A percentile compares a stretch with the other conserved stretches of the same genome.
Evolutionary conservation across 64 coral and sea anemone species (phyloP).

Genomic region (Acropora tenuis): DNA sequence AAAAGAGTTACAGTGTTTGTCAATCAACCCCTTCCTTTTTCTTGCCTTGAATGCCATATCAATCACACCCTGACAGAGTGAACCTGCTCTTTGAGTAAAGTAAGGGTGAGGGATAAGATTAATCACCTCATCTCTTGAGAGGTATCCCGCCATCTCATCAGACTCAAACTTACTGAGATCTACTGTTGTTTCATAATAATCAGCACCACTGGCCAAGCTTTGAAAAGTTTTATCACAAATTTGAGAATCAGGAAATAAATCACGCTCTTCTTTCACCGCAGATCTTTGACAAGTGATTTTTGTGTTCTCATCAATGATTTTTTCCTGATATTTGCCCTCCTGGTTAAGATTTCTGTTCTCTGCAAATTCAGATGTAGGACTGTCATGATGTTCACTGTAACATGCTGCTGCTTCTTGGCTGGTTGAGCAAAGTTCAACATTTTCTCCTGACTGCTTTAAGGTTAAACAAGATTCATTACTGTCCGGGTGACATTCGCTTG

Average conservation of each 20-base stretch:
- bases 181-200: conserved; percentile 23
- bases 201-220: background rate
- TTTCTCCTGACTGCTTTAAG: background rate
- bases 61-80: conserved; percentile 91
- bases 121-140: background rate
- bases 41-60: conserved; percentile 84
- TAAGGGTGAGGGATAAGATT: conserved; percentile 48
- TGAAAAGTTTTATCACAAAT: background rate
- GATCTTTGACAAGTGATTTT: background rate
- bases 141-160: conserved; percentile 46
- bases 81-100: conserved; percentile 67
- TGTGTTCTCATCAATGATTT: background rate
- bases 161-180: conserved; percentile 80
- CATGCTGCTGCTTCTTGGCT: no score
- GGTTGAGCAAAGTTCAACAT: no score
- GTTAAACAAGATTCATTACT: background rate
- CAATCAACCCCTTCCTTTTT: conserved; percentile 15
- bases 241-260: background rate
- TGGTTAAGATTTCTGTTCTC: background rate
- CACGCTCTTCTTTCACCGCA: background rate
- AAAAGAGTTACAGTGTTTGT: conserved; percentile 13
- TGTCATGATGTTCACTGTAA: background rate
- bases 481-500: background rate
- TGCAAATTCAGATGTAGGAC: background rate
- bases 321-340: background rate